Base-by-base conservation (phyloP, 2,113 vertebrate genomes). In the Piliocolobus tephrosceles region DNA sequence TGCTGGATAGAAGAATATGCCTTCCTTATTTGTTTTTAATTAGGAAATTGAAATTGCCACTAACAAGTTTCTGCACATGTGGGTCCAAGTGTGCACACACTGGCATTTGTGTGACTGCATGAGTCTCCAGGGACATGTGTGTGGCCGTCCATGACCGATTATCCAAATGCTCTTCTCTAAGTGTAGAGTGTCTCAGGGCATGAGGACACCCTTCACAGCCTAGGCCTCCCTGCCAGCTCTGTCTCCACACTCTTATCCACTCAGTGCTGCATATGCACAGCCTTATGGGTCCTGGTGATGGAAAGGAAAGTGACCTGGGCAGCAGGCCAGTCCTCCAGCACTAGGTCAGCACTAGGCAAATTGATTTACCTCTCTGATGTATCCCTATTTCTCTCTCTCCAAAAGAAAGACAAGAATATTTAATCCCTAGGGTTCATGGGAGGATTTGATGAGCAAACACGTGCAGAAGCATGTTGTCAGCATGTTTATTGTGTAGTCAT, bases 1-100 rank as follows among this genome's bases (percentile, higher is more conserved):
- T 8, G 5, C 58, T 23, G 23, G 45, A 5, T 11, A 57, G n/a
- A 16, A 57, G n/a, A 16, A 45, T 2, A 3, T 0, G n/a, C 35
- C 55, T 47, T 52, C 17, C 35, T 25, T 17, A 4, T 70, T 47
- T 20, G 73, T n/a, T 64, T 22, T 85, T 43, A n/a, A 23, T 18
- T 22, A 78, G 61, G 55, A 83, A 68, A 50, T 23, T 5, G 30
- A 7, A 3, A 18, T 22, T 43, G n/a, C 30, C 38, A 4, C 5
- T 5, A 27, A 45, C 23, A 35, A 16, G n/a, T 43, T 84, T 61
- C 64, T 82, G 64, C n/a, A 8, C 0, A 2, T n/a, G 25, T 84
- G 25, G 40, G 47, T 58, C 35, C 52, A 3, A 58, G 38, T 40
- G 52, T 58, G 35, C 38, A 50, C 17, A 38, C 18, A 6, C 7